Percentiles rank a stretch among this genome's conserved stretches.
Evolutionary conservation across 2,113 vertebrate species (phyloP).

Genomic region (Seriola quinqueradiata): DNA sequence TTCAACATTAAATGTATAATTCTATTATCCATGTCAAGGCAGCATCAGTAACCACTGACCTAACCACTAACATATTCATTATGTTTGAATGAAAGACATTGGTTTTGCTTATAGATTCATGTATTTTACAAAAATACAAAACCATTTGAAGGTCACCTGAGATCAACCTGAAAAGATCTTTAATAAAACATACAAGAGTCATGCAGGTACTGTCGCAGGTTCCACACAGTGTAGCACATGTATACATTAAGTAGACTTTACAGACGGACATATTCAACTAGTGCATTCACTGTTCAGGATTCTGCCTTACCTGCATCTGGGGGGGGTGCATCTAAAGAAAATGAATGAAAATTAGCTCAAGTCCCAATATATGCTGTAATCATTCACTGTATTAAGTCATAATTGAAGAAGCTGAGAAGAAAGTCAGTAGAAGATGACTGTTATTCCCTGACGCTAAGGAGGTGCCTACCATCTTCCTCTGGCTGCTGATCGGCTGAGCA

Average conservation of each 20-base stretch:
- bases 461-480: slow-evolving; percentile 39
- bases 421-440: neutral
- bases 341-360: slow-evolving; percentile 52
- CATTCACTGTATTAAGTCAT: slow-evolving; percentile 2
- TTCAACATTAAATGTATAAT: slow-evolving; percentile 4
- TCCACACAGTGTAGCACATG: slow-evolving; percentile 56
- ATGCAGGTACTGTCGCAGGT: slow-evolving; percentile 37
- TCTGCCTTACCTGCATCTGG: slow-evolving; percentile 76
- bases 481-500: slow-evolving; percentile 12
- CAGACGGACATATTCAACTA: slow-evolving; percentile 14
- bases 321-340: slow-evolving; percentile 57
- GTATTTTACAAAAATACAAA: slow-evolving; percentile 20
- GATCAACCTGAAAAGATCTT: neutral
- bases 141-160: neutral
- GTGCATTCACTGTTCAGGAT: slow-evolving; percentile 2
- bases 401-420: slow-evolving; percentile 8
- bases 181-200: slow-evolving; percentile 7
- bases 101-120: neutral
- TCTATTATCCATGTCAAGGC: slow-evolving; percentile 13
- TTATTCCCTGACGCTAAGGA: slow-evolving; percentile 21
- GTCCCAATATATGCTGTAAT: neutral
- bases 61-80: neutral
- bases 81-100: neutral
- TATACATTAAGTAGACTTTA: slow-evolving; percentile 70
- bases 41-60: slow-evolving; percentile 3